These are phyloP conservation scores for Myopa testacea DNA, from an alignment of 2,888 invertebrate genomes.

Conservation along the genomic window DNA sequence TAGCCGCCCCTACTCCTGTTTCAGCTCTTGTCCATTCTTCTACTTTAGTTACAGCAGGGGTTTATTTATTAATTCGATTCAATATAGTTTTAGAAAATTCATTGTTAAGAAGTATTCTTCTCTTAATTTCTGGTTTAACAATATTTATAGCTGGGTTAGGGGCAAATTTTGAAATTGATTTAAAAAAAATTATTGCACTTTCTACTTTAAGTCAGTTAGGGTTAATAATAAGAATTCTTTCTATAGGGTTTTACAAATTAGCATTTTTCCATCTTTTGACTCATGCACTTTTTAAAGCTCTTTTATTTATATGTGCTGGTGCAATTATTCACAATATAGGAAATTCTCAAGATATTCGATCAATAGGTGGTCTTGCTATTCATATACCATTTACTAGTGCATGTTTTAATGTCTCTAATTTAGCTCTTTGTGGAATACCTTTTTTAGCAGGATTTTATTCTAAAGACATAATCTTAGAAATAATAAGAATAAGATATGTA, in stretches of 20 bases:
- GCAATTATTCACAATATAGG: constrained; percentile 75
- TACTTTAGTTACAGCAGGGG: constrained; percentile 81
- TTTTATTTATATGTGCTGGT: constrained; percentile 80
- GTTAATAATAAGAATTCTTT: constrained; percentile 77
- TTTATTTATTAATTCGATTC: constrained; percentile 81
- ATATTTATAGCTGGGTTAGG: constrained; percentile 75
- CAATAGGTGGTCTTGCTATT: constrained; percentile 67
- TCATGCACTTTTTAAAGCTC: constrained; percentile 82
- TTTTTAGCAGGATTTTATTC: constrained; percentile 77
- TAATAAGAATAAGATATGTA: too few species aligned
- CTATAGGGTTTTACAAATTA: constrained; percentile 66
- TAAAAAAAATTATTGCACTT: constrained; percentile 81
- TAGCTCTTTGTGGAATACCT: constrained; percentile 75
- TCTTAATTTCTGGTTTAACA: constrained; percentile 71
- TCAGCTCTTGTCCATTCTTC: constrained; percentile 78
- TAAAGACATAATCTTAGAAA: constrained; percentile 67
- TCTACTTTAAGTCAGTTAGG: constrained; percentile 82
- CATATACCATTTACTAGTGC: too few species aligned
- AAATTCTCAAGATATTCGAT: constrained; percentile 73
- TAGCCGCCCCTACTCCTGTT: constrained; percentile 81
- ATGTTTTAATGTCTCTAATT: constrained; percentile 71
- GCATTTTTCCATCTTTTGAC: constrained; percentile 63
- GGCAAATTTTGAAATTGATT: too few species aligned
- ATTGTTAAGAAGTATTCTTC: constrained; percentile 69
- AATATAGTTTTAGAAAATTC: constrained; percentile 69